These are phyloP conservation scores for Sylvilagus bachmani DNA, from an alignment of 2,113 vertebrate species.

Conservation along the genomic window DNA sequence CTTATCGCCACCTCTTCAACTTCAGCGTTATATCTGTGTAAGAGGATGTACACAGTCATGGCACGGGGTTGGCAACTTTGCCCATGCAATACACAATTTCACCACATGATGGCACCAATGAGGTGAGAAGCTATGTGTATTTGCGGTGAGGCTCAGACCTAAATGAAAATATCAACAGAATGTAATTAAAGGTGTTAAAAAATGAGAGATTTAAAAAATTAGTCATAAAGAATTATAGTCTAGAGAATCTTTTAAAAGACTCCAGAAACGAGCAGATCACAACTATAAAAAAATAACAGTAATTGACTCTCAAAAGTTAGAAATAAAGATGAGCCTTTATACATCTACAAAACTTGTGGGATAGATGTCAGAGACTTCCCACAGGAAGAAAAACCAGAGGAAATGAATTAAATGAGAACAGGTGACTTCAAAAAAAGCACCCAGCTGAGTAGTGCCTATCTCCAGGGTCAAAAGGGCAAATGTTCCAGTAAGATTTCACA, in stretches of 20 bases:
- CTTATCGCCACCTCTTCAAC: not conserved
- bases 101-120: slow-evolving; percentile 77
- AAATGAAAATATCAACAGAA: slow-evolving; percentile 51
- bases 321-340: slow-evolving; percentile 69
- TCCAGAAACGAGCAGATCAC: slow-evolving; percentile 33
- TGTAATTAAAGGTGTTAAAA: slow-evolving; percentile 57
- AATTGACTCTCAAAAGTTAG: slow-evolving; percentile 69
- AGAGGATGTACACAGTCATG: not conserved
- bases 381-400: slow-evolving; percentile 79
- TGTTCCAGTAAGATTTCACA: slow-evolving; percentile 67
- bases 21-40: not conserved
- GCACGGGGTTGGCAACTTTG: not conserved
- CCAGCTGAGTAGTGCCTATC: slow-evolving; percentile 35
- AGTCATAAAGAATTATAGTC: not conserved
- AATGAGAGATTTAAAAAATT: not conserved
- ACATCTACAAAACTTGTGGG: slow-evolving; percentile 66
- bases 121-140: slow-evolving; percentile 30
- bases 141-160: slow-evolving; percentile 15
- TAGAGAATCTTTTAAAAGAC: slow-evolving; percentile 55
- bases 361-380: slow-evolving; percentile 77
- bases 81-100: not conserved
- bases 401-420: slow-evolving; percentile 79
- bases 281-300: slow-evolving; percentile 32
- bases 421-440: slow-evolving; percentile 65
- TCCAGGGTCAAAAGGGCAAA: slow-evolving; percentile 25